Conservation (phyloP, 2,797 vertebrate genomes). For the Perdix hodgsoniae region DNA sequence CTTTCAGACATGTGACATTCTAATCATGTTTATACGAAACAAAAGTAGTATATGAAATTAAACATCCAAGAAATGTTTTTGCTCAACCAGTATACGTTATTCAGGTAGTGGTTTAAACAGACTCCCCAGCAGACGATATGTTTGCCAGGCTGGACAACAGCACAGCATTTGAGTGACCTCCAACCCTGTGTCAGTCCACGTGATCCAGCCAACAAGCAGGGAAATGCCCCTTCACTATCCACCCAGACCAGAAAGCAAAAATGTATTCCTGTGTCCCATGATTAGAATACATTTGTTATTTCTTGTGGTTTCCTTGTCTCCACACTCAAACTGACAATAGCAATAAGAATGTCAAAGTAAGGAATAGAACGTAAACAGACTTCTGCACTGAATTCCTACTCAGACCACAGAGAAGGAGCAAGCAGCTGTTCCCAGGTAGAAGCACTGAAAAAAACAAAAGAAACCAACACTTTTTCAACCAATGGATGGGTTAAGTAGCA, state of each 20-base stretch:
- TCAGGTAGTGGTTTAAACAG: not conserved
- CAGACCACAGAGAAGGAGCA: not conserved
- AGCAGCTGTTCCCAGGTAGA: not conserved
- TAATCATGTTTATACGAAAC: not conserved
- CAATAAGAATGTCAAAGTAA: not conserved
- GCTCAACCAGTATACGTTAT: not conserved
- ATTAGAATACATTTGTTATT: not conserved
- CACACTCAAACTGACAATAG: not conserved
- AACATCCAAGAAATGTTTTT: not conserved
- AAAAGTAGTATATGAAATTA: not conserved
- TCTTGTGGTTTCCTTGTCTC: not conserved
- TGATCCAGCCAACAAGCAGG: not conserved
- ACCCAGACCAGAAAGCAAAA: not conserved
- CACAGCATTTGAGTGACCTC: not conserved
- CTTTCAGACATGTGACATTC: not conserved
- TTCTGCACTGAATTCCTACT: not conserved
- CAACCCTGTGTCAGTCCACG: not conserved
- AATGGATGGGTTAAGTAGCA: not conserved
- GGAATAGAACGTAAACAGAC: not conserved
- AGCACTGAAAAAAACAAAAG: not conserved
- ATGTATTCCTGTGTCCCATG: not conserved
- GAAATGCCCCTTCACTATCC: not conserved
- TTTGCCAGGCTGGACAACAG: fast-evolving
- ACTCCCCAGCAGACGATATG: not conserved
- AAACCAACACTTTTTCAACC: not conserved